Evolutionary conservation across 2,113 vertebrate genomes (phyloP).

Genomic region (Bambusicola thoracicus): DNA sequence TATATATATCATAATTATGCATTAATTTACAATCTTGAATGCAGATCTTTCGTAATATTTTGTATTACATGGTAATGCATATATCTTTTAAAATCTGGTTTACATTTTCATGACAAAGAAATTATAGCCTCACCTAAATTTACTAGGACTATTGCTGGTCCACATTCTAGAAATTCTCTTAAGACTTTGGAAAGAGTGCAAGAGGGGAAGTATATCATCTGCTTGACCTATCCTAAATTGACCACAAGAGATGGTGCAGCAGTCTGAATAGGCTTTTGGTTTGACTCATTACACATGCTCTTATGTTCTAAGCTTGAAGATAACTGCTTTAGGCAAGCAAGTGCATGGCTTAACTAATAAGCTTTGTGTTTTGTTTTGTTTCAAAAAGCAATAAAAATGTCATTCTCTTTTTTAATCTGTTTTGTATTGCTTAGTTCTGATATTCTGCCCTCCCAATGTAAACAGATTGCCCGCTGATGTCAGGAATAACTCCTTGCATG

Average conservation of each 20-base stretch:
- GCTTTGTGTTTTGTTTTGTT: neutral
- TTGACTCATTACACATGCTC: neutral
- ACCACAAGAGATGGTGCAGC: neutral
- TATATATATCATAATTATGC: neutral
- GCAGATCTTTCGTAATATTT: neutral
- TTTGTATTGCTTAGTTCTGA: constrained; percentile 1
- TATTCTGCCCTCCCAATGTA: constrained; percentile 46
- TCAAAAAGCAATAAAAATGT: neutral
- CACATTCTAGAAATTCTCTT: neutral
- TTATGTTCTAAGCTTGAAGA: constrained; percentile 22
- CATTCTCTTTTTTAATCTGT: constrained; percentile 32
- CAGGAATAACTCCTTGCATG: constrained; percentile 41
- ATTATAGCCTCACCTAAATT: neutral
- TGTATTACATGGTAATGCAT: neutral
- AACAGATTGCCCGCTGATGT: constrained; percentile 69
- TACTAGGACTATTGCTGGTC: neutral
- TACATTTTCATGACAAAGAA: neutral
- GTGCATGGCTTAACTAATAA: neutral
- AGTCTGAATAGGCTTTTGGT: neutral
- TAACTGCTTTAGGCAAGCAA: constrained; percentile 14
- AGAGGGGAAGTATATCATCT: neutral
- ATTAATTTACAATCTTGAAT: neutral
- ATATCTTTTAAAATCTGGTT: neutral
- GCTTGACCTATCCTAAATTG: neutral
- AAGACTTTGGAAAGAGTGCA: neutral